Evolutionary conservation across 2,113 vertebrate genomes (phyloP).

Genomic region (Macrotis lagotis): DNA sequence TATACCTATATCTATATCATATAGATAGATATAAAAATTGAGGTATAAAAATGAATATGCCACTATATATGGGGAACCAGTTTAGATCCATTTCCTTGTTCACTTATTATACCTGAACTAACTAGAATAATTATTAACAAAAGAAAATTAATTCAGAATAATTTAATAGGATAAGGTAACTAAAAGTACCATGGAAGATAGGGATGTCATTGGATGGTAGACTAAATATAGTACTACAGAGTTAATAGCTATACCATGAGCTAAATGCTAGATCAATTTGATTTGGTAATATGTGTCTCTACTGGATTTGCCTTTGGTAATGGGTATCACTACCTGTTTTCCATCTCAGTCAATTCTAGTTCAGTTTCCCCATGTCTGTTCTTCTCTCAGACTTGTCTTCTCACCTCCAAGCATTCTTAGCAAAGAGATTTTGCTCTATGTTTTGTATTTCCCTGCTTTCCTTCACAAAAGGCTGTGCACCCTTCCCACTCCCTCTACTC

Average conservation of each 20-base stretch:
- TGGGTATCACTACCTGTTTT: no score
- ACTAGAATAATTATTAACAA: not conserved
- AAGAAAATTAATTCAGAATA: not conserved
- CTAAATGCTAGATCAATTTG: not conserved
- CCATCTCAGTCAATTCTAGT: not conserved
- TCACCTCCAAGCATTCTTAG: not conserved
- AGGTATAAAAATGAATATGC: not conserved
- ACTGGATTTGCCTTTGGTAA: not conserved
- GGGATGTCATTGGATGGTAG: not conserved
- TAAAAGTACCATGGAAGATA: not conserved
- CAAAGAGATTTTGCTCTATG: not conserved
- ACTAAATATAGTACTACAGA: not conserved
- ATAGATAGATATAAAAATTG: not conserved
- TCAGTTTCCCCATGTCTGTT: not conserved
- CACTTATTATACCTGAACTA: not conserved
- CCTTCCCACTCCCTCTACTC: not conserved
- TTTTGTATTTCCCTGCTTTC: not conserved
- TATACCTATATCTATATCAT: no score
- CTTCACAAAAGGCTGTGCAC: not conserved
- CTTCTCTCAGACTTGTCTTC: not conserved
- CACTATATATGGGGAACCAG: no score
- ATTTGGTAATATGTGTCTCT: not conserved
- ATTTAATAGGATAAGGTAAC: not conserved
- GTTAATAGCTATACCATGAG: not conserved
- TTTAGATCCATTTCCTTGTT: not conserved